Conservation (phyloP, 2,888 invertebrate genomes). For the Lysandra bellargus region DNA sequence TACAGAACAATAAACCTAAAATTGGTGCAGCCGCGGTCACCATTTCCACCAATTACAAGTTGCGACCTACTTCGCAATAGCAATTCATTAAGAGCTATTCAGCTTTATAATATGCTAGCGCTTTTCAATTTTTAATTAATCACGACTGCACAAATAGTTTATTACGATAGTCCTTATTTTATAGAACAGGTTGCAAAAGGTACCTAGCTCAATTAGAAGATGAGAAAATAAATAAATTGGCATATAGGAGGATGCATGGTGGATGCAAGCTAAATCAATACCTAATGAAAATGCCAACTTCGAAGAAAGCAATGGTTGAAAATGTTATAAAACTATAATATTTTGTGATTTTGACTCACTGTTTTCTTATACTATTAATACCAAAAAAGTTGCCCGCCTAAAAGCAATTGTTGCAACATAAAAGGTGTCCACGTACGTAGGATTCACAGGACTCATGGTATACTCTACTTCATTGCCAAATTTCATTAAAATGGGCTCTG, state of each 20-base stretch:
- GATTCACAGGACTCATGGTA: too few species aligned
- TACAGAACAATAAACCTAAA: constrained; percentile 77
- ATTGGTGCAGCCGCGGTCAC: constrained; percentile 71
- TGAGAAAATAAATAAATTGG: too few species aligned
- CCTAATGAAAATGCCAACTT: not conserved
- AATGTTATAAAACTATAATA: not conserved
- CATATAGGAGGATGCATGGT: not conserved
- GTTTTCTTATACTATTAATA: too few species aligned
- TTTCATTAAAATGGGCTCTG: too few species aligned
- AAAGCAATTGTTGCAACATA: too few species aligned
- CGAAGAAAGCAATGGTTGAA: not conserved
- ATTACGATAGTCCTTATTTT: constrained; percentile 4
- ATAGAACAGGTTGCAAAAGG: not conserved
- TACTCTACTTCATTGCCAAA: too few species aligned
- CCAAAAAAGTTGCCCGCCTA: too few species aligned
- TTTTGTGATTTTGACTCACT: too few species aligned
- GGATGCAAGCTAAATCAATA: not conserved
- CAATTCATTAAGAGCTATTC: constrained; percentile 77
- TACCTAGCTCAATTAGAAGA: not conserved
- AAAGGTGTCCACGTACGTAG: too few species aligned
- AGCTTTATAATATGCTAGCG: constrained; percentile 73
- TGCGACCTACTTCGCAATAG: constrained; percentile 67
- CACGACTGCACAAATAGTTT: constrained; percentile 17
- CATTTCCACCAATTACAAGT: constrained; percentile 54
- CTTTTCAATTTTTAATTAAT: constrained; percentile 70